phyloP scores from a whole-genome alignment of 2,797 vertebrate genomes.

The Chaenodraco wilsoni region DNA sequence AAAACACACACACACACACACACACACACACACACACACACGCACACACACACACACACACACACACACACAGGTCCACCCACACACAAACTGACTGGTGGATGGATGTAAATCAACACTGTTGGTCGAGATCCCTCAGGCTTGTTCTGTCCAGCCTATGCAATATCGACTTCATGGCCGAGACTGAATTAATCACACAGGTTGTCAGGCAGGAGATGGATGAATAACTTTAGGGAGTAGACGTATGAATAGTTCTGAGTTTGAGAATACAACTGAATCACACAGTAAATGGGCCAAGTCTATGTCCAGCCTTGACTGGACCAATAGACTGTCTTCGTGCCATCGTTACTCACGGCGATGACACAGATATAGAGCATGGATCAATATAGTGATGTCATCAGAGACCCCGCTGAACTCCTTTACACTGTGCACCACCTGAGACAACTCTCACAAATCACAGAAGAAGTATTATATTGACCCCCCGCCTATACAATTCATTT shows the following conservation, averaged over 20 bases:
- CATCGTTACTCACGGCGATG: conserved; percentile 53
- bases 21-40: conserved; percentile 21
- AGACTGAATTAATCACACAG: conserved; percentile 63
- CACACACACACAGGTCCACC: conserved; percentile 16
- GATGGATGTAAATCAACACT: conserved; percentile 66
- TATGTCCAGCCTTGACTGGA: conserved; percentile 61
- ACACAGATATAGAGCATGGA: conserved; percentile 52
- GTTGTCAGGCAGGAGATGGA: conserved; percentile 57
- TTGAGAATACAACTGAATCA: conserved; percentile 22
- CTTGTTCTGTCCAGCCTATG: conserved; percentile 43
- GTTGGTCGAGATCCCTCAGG: conserved; percentile 52
- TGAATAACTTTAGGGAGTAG: conserved; percentile 36
- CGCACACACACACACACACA: conserved; percentile 24
- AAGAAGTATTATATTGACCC: conserved; percentile 57
- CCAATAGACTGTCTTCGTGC: conserved; percentile 54
- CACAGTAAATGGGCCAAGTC: conserved; percentile 23
- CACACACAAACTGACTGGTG: conserved; percentile 14
- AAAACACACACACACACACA: not conserved
- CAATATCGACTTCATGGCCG: conserved; percentile 52
- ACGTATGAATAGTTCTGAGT: conserved; percentile 50
- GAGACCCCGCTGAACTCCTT: conserved; percentile 43
- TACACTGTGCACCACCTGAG: conserved; percentile 30
- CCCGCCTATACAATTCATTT: conserved; percentile 54
- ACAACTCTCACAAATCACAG: conserved; percentile 62
- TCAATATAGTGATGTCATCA: conserved; percentile 62